Percentiles rank a stretch among this genome's conserved stretches.
Conservation (phyloP, 2,113 vertebrate genomes). For the Mirounga angustirostris region DNA sequence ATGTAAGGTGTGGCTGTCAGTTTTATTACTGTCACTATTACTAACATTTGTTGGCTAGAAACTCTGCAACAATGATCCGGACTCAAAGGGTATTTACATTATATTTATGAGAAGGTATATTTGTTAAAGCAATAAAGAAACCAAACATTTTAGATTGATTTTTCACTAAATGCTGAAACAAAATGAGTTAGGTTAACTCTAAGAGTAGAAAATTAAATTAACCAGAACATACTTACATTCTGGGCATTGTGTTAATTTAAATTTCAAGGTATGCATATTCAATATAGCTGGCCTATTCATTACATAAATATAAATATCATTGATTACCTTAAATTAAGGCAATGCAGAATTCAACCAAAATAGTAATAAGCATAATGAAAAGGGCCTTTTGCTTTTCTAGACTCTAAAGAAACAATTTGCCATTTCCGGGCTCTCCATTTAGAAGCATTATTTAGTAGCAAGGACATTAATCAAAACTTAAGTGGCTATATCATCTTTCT, state of each 20-base stretch:
- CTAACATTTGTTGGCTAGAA: not conserved
- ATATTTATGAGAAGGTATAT: not conserved
- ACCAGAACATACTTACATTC: not conserved
- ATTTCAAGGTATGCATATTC: not conserved
- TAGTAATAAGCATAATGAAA: not conserved
- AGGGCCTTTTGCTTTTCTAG: not conserved
- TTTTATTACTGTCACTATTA: not conserved
- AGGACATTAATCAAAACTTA: not conserved
- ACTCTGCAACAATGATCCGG: not conserved
- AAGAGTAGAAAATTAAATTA: constrained; percentile 16
- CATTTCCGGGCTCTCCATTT: not conserved
- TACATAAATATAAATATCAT: not conserved
- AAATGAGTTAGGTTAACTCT: not conserved
- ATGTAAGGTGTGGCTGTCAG: not conserved
- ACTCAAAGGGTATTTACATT: constrained; percentile 39
- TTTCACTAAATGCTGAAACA: constrained; percentile 16
- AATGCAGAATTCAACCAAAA: constrained; percentile 55
- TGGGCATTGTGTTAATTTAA: not conserved
- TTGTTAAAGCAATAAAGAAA: constrained; percentile 39
- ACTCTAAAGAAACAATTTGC: constrained; percentile 23
- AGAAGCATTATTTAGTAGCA: not conserved
- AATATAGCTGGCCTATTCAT: not conserved
- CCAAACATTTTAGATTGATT: not conserved
- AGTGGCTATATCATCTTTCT: not conserved
- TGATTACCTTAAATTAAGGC: constrained; percentile 33